Conservation (phyloP, 2,797 vertebrate species). For the Argentina silus region DNA sequence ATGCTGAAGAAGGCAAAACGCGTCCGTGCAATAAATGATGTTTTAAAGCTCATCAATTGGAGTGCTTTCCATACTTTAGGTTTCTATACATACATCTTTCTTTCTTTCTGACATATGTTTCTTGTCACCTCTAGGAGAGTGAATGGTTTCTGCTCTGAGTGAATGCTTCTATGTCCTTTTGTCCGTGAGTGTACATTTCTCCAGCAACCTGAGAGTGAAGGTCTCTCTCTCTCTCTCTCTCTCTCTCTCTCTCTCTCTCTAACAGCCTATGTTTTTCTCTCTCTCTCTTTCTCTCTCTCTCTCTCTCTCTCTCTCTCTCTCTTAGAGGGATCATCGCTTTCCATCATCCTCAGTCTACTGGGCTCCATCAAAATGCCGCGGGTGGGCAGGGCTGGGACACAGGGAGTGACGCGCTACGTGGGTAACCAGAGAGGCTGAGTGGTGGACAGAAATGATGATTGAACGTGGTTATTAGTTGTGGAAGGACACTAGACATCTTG, state of each 20-base stretch:
- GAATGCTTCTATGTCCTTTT: neutral
- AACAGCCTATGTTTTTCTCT: conserved; percentile 43
- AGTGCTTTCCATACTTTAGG: neutral
- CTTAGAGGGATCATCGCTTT: conserved; percentile 49
- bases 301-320: conserved; percentile 15
- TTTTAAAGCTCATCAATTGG: no score
- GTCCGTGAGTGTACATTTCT: conserved; percentile 10
- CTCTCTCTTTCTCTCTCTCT: conserved; percentile 35
- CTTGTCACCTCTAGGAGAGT: neutral
- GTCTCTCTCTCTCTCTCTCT: conserved; percentile 38
- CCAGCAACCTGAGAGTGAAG: conserved; percentile 40
- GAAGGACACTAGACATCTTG: conserved; percentile 69
- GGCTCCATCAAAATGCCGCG: conserved; percentile 54
- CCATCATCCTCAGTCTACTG: conserved; percentile 55
- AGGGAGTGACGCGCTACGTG: conserved; percentile 40
- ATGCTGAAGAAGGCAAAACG: no score
- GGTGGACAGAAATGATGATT: conserved; percentile 71
- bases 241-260: conserved; percentile 39
- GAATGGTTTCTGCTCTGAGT: neutral
- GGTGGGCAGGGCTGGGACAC: conserved; percentile 47
- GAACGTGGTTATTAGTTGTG: conserved; percentile 75
- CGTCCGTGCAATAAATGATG: no score
- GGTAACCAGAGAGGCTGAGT: conserved; percentile 57
- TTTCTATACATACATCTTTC: neutral
- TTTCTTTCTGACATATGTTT: neutral